phyloP scores from a whole-genome alignment of 2,888 invertebrate species.

The Stenurella melanura region DNA sequence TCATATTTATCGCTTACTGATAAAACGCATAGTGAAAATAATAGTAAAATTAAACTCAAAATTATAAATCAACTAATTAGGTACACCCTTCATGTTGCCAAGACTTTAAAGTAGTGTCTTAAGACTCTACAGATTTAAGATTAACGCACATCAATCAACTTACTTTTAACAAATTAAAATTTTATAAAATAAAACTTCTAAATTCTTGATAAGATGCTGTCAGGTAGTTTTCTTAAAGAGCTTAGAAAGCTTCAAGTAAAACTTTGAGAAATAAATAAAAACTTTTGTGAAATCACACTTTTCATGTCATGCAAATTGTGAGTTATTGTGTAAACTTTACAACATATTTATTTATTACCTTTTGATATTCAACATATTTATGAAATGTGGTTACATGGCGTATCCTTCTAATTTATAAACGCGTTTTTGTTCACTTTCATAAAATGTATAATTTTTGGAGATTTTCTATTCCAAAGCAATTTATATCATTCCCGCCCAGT shows the following conservation, averaged over 20 bases:
- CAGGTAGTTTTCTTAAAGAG: constrained; percentile 7
- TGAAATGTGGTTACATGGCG: not conserved
- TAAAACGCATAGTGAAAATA: not conserved
- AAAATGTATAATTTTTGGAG: no score
- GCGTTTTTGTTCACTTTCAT: not conserved
- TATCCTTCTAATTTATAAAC: not conserved
- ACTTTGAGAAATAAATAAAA: constrained; percentile 1
- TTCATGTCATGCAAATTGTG: constrained; percentile 1
- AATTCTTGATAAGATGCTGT: not conserved
- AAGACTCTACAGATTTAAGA: not conserved
- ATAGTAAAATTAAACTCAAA: not conserved
- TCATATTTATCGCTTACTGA: not conserved
- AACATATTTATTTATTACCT: constrained; percentile 1
- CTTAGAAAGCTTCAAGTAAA: not conserved
- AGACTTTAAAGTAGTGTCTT: not conserved
- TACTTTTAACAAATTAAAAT: constrained; percentile 4
- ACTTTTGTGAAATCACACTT: constrained; percentile 3
- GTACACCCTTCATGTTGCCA: not conserved
- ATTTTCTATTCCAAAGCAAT: no score
- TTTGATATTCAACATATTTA: constrained; percentile 1
- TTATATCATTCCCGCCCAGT: no score
- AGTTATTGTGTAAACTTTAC: not conserved
- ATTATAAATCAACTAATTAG: not conserved
- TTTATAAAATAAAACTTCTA: not conserved
- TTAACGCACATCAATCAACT: not conserved